Evolutionary conservation across 2,113 vertebrate genomes (phyloP).

Genomic region (Actenoides lindsayi): DNA sequence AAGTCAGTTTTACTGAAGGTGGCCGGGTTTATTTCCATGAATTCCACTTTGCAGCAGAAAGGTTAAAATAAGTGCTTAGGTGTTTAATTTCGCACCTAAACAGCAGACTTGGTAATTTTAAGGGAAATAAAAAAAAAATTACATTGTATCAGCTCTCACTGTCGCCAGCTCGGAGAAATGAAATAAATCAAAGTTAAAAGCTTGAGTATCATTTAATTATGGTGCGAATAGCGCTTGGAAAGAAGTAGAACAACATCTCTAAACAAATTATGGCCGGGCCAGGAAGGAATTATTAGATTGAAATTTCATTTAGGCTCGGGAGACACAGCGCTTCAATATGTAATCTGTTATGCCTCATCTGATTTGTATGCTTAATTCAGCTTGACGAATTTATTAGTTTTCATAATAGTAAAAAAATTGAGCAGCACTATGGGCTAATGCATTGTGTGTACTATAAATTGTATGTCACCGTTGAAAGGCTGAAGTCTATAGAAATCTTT

Average conservation of each 20-base stretch:
- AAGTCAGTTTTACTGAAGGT: neutral
- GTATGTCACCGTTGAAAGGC: slow-evolving; percentile 80
- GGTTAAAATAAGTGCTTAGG: slow-evolving; percentile 71
- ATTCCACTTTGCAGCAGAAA: slow-evolving; percentile 35
- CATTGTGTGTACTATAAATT: slow-evolving; percentile 84
- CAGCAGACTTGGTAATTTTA: slow-evolving; percentile 76
- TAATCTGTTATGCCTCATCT: slow-evolving; percentile 85
- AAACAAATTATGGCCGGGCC: slow-evolving; percentile 85
- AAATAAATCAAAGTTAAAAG: slow-evolving; percentile 90
- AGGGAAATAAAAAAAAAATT: slow-evolving; percentile 75
- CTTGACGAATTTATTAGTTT: slow-evolving; percentile 89
- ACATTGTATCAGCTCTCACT: slow-evolving; percentile 81
- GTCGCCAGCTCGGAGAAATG: slow-evolving; percentile 80
- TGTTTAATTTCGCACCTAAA: slow-evolving; percentile 79
- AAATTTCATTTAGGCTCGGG: slow-evolving; percentile 90
- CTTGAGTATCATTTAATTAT: slow-evolving; percentile 89
- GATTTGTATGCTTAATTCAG: slow-evolving; percentile 88
- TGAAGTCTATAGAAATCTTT: slow-evolving; percentile 84
- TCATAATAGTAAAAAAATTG: slow-evolving; percentile 82
- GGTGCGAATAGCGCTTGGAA: slow-evolving; percentile 80
- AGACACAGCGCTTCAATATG: slow-evolving; percentile 85
- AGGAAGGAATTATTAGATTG: slow-evolving; percentile 88
- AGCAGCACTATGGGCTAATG: slow-evolving; percentile 78
- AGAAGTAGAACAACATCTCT: slow-evolving; percentile 87
- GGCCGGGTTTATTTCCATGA: slow-evolving; percentile 53